Conservation (phyloP, 2,113 vertebrate species). For the Tychaedon coryphoeus region DNA sequence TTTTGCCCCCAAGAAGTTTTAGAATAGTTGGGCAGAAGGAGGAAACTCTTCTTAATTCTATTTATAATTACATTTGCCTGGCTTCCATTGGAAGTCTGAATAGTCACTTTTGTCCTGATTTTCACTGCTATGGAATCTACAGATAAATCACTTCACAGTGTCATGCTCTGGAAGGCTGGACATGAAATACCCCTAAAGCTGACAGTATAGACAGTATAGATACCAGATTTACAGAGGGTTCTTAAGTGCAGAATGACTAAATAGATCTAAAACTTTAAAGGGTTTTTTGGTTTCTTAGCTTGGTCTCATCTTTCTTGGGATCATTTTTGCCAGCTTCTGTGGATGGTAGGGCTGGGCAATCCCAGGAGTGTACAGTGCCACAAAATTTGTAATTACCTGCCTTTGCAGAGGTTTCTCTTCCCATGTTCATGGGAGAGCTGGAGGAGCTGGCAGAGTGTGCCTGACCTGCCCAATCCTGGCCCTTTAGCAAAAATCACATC, state of each 20-base stretch:
- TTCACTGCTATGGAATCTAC: conserved; percentile 61
- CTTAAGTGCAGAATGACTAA: conserved; percentile 22
- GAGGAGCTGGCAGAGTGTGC: not conserved
- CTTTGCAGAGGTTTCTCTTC: not conserved
- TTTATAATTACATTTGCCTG: conserved; percentile 60
- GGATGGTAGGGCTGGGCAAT: not conserved
- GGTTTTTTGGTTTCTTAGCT: not conserved
- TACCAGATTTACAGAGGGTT: conserved; percentile 2
- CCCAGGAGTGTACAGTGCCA: not conserved
- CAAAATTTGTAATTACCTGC: not conserved
- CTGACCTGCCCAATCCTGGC: not conserved
- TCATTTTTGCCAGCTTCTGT: not conserved
- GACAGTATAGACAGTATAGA: not conserved
- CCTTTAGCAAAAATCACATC: not conserved
- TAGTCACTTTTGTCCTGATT: conserved; percentile 27
- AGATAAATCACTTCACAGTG: conserved; percentile 57
- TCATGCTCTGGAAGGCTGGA: conserved; percentile 30
- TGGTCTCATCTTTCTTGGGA: not conserved
- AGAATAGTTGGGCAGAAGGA: conserved; percentile 32
- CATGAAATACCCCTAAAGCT: conserved; percentile 37
- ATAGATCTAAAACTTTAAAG: not conserved
- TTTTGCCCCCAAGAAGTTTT: not conserved
- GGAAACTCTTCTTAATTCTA: conserved; percentile 24
- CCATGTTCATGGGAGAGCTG: not conserved
- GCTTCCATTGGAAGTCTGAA: conserved; percentile 13